Percentiles rank a stretch among this genome's conserved stretches.
Conservation (phyloP, 2,888 invertebrate species). For the Conistra vaccinii region DNA sequence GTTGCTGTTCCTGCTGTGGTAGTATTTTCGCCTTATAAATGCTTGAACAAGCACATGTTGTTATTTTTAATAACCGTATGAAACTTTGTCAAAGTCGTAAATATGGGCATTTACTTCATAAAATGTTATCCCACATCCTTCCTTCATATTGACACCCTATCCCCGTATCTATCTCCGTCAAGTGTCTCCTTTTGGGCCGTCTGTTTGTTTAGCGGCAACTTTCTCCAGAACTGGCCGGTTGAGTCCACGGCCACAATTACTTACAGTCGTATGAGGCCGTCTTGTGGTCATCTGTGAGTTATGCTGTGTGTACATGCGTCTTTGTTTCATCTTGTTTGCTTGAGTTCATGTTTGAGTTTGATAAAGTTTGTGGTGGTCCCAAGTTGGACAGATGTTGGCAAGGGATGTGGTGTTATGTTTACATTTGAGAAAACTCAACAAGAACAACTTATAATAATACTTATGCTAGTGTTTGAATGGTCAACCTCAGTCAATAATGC, state of each 20-base stretch:
- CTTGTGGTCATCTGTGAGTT: constrained; percentile 37
- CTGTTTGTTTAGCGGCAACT: constrained; percentile 64
- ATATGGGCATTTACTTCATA: background rate
- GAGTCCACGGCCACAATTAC: constrained; percentile 26
- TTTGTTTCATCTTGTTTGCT: constrained; percentile 36
- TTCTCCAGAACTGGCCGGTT: constrained; percentile 59
- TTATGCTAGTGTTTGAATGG: background rate
- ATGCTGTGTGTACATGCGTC: background rate
- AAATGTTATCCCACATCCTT: background rate
- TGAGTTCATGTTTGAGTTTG: constrained; percentile 10
- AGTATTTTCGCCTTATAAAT: background rate
- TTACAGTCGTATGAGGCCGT: constrained; percentile 17
- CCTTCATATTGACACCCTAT: constrained; percentile 33
- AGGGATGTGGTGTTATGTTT: background rate
- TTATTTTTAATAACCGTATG: background rate
- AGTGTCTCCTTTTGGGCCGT: constrained; percentile 61
- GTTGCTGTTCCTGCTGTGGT: background rate
- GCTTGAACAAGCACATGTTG: background rate
- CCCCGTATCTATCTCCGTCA: constrained; percentile 50
- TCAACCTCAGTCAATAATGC: background rate
- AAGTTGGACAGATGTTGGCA: background rate
- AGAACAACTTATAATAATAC: background rate
- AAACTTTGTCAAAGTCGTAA: background rate
- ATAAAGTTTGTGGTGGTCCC: background rate
- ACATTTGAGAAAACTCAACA: background rate